Percentiles rank a stretch among this genome's conserved stretches.
Conservation (phyloP, 2,888 invertebrate species). For the Ophonus ardosiacus region DNA sequence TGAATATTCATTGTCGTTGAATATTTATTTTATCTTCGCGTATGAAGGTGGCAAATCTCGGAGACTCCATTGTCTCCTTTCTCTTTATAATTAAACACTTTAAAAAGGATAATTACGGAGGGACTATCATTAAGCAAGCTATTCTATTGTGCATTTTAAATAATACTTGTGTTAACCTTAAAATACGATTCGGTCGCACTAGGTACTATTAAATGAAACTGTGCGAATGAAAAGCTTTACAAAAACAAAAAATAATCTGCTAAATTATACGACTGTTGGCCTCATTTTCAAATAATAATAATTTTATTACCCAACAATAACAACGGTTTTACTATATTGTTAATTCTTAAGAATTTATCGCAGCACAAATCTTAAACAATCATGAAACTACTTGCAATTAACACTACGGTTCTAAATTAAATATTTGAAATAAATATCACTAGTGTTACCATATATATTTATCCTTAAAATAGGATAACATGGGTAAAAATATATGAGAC, state of each 20-base stretch:
- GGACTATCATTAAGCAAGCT: not conserved
- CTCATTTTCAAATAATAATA: not conserved
- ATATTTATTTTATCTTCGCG: slow-evolving; percentile 52
- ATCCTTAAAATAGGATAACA: no score
- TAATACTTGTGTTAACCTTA: not conserved
- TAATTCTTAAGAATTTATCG: not conserved
- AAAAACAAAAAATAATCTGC: not conserved
- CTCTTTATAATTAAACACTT: slow-evolving; percentile 6
- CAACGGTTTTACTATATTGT: not conserved
- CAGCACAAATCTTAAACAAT: not conserved
- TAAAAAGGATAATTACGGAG: slow-evolving; percentile 9
- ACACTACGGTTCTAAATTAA: no score
- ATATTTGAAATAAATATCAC: no score
- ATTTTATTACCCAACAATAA: not conserved
- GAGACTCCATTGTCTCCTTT: not conserved
- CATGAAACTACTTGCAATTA: not conserved
- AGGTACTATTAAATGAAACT: not conserved
- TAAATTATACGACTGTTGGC: not conserved
- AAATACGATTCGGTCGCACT: not conserved
- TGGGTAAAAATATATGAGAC: no score
- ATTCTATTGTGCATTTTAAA: not conserved
- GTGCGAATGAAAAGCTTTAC: not conserved
- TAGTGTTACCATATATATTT: no score
- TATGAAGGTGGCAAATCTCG: slow-evolving; percentile 19
- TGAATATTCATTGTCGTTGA: slow-evolving; percentile 53